These are phyloP conservation scores for rat (Rattus norvegicus) DNA, from an alignment of 2,113 vertebrate species.

Conservation along the genomic window GRCr8 NC_086035.1:8293501-8294000, in stretches of 20 bases:
- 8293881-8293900: background rate
- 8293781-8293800: background rate
- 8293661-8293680: background rate
- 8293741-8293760: background rate
- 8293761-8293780: background rate
- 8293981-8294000: background rate
- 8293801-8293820: too few relatives aligned
- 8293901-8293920: too few relatives aligned
- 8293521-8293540: background rate
- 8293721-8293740: background rate
- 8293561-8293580: background rate
- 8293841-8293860: background rate
- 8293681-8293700: background rate
- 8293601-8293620: background rate
- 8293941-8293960: background rate
- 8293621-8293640: background rate
- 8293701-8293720: background rate
- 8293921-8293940: background rate
- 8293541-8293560: background rate
- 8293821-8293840: background rate
- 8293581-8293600: background rate
- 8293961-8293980: background rate
- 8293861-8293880: background rate
- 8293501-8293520: background rate
- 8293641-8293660: background rate